Evolutionary conservation across 2,888 invertebrate species (phyloP).

Genomic region (Neelides folsomi): DNA sequence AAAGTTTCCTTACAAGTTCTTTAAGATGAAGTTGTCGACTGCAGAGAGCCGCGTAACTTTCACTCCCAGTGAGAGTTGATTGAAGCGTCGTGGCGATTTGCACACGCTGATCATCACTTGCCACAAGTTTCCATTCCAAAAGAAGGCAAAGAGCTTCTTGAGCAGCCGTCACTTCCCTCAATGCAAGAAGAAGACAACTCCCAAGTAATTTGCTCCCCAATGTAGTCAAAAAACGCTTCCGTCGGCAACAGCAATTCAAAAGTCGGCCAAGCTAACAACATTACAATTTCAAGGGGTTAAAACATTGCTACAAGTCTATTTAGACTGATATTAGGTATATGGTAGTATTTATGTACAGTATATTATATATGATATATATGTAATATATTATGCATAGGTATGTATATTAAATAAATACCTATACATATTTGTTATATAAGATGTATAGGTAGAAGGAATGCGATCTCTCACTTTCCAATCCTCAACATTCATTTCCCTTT

Average conservation of each 20-base stretch:
- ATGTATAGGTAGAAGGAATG: background rate
- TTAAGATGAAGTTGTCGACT: slow-evolving; percentile 58
- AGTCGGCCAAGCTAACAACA: slow-evolving; percentile 46
- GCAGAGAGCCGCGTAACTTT: slow-evolving; percentile 55
- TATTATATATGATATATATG: too few relatives aligned
- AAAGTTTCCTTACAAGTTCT: slow-evolving; percentile 48
- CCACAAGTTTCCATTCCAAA: slow-evolving; percentile 59
- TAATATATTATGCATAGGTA: too few relatives aligned
- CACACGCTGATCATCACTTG: slow-evolving; percentile 42
- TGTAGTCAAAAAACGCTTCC: slow-evolving; percentile 56
- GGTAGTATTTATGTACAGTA: too few relatives aligned
- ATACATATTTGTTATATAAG: too few relatives aligned
- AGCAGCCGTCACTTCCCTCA: slow-evolving; percentile 50
- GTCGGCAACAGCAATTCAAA: slow-evolving; percentile 55
- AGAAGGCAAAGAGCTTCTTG: slow-evolving; percentile 59
- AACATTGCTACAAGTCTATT: background rate
- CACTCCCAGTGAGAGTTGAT: slow-evolving; percentile 54
- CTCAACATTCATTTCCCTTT: too few relatives aligned
- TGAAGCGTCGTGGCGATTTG: slow-evolving; percentile 62
- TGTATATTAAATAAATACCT: too few relatives aligned
- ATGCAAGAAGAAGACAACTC: slow-evolving; percentile 56
- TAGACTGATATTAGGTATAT: too few relatives aligned
- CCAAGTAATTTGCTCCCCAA: slow-evolving; percentile 54
- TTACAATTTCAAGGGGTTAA: background rate
- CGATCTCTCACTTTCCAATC: too few relatives aligned